phyloP scores from a whole-genome alignment of 2,888 invertebrate genomes.

The Nipponacmea schrenckii region DNA sequence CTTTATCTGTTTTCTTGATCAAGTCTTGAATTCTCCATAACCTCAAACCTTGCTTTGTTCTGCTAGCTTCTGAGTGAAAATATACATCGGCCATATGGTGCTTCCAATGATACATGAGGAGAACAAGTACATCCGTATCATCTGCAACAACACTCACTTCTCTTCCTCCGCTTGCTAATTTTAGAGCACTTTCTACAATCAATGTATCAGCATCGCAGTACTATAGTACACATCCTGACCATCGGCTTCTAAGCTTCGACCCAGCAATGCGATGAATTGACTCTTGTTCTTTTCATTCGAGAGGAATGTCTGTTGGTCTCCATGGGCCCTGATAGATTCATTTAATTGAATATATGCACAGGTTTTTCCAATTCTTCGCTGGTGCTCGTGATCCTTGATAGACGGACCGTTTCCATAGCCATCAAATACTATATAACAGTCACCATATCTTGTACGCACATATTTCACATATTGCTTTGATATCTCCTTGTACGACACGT shows the following conservation, averaged over 20 bases:
- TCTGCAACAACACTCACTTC: conserved; percentile 1
- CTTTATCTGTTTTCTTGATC: neutral
- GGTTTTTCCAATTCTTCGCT: neutral
- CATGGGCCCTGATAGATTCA: no score
- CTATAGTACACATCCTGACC: neutral
- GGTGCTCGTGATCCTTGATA: neutral
- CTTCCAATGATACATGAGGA: neutral
- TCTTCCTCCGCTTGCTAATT: neutral
- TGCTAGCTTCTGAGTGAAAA: neutral
- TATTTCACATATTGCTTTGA: neutral
- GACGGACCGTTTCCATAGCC: neutral
- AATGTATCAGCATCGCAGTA: neutral
- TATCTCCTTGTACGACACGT: neutral
- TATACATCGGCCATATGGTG: neutral
- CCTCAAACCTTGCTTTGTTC: neutral
- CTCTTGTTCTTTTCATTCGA: no score
- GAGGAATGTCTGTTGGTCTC: no score
- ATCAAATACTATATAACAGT: neutral
- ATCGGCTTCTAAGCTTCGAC: no score
- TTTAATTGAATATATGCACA: no score
- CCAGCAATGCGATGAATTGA: no score
- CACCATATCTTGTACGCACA: neutral
- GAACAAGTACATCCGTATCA: conserved; percentile 3
- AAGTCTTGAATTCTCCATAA: neutral
- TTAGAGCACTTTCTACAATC: neutral